These are phyloP conservation scores for Oxycera nigricornis DNA, from an alignment of 2,888 invertebrate genomes.

Conservation along the genomic window DNA sequence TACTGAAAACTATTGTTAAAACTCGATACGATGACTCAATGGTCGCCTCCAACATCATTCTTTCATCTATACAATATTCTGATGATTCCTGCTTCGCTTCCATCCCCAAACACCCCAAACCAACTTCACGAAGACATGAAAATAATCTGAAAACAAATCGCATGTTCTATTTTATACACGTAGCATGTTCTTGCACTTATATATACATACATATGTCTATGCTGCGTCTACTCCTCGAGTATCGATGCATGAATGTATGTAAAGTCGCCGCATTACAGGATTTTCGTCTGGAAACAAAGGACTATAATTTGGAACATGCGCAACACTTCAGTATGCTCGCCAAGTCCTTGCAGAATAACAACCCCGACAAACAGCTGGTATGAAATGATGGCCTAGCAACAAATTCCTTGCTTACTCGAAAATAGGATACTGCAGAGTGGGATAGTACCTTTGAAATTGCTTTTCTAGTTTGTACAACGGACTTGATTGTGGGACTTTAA, in stretches of 20 bases:
- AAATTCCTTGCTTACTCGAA: neutral
- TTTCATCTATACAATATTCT: neutral
- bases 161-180: neutral
- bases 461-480: neutral
- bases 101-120: too few relatives aligned
- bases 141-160: too few relatives aligned
- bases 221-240: neutral
- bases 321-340: neutral
- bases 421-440: neutral
- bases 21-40: slow-evolving; percentile 1
- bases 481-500: too few relatives aligned
- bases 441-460: neutral
- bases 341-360: neutral
- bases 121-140: too few relatives aligned
- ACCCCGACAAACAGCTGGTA: slow-evolving; percentile 27
- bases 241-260: neutral
- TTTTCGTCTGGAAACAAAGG: slow-evolving; percentile 37
- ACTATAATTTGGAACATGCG: slow-evolving; percentile 28
- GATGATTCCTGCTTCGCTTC: neutral
- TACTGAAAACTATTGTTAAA: neutral
- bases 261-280: slow-evolving; percentile 15
- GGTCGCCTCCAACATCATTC: neutral
- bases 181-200: neutral
- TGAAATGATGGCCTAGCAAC: slow-evolving; percentile 11
- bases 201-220: neutral